Evolutionary conservation across 2,888 invertebrate genomes (phyloP), one percentile per base, ranked within the genome.

Genomic region (Gari tellinella): DNA sequence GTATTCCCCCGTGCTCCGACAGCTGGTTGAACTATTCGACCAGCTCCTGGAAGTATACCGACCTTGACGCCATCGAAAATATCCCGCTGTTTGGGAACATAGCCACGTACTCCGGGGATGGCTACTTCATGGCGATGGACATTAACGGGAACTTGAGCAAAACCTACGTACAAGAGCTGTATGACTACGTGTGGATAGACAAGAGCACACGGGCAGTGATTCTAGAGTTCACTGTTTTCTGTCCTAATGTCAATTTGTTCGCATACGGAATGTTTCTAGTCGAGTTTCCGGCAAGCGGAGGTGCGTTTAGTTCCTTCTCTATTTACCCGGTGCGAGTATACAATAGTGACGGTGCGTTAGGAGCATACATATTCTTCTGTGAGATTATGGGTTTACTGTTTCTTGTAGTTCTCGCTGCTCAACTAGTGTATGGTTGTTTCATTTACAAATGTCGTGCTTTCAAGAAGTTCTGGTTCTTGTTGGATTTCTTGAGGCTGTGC

Each of bases 261-360:
- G 70, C 78, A 8, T 83, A 83, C 45, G 70, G 77, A 19, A 79
- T 69, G 55, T 81, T 85, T 23, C 56, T 87, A 23, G 58, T 83
- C 0, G 89, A 89, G 67, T 87, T 87, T 49, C 86, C 86, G 0
- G 79, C 84, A 25, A 83, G 79, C 4, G 89, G 89, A 8, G 87
- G 87, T 2, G 78, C 82, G 0, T 51, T 84, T 8, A 64, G 80
- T 1, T 78, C 77, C 26, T 78, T 76, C 37, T 72, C 77, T 8
- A 78, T 86, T 0, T 77, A 68, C 40, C 78, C 84, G 10, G 67
- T 86, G 49, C 65, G 82, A 26, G 66, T 82, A n/a, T 80, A 81
- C 40, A 72, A 77, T 2, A 80, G 81, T 25, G 55, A 62, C 12
- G 83, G 82, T 2, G 41, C 66, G 2, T 45, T 76, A 12, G 84